Percentiles rank a stretch among this genome's conserved stretches.
phyloP scores from a whole-genome alignment of 2,797 vertebrate genomes.

The Gouania willdenowi region DNA sequence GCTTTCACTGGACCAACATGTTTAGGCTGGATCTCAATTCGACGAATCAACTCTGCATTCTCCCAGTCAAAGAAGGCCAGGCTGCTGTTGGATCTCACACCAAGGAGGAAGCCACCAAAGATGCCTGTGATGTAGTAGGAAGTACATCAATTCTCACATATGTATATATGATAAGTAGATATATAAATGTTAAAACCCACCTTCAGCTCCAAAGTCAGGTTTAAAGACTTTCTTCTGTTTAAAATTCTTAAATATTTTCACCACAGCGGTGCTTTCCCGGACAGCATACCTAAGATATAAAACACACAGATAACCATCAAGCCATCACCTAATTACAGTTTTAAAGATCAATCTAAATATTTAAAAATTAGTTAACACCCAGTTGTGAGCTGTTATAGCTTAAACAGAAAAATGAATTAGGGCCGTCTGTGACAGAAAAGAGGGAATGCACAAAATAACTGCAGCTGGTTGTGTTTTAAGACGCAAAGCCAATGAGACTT shows the following conservation, averaged over 20 bases:
- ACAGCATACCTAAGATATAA: conserved; percentile 83
- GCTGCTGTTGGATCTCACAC: conserved; percentile 89
- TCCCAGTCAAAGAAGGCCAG: conserved; percentile 98
- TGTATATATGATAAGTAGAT: not conserved
- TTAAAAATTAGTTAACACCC: too few species aligned
- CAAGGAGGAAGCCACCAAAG: conserved; percentile 92
- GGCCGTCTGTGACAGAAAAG: too few species aligned
- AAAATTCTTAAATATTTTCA: conserved; percentile 98
- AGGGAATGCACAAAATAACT: too few species aligned
- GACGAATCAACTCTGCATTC: conserved; percentile 92
- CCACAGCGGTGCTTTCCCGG: conserved; percentile 91
- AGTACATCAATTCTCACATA: not conserved
- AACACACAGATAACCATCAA: not conserved
- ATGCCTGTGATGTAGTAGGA: conserved; percentile 86
- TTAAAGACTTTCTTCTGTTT: conserved; percentile 98
- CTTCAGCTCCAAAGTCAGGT: conserved; percentile 97
- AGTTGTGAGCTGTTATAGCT: too few species aligned
- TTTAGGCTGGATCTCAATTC: conserved; percentile 98
- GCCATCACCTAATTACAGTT: too few species aligned
- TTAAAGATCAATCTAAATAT: too few species aligned
- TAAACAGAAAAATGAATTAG: too few species aligned
- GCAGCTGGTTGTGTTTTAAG: too few species aligned
- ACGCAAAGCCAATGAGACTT: too few species aligned
- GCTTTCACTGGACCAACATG: conserved; percentile 86
- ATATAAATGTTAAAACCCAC: too few species aligned